Base-by-base conservation (phyloP, 2,113 vertebrate genomes). In the Lethenteron reissneri region DNA sequence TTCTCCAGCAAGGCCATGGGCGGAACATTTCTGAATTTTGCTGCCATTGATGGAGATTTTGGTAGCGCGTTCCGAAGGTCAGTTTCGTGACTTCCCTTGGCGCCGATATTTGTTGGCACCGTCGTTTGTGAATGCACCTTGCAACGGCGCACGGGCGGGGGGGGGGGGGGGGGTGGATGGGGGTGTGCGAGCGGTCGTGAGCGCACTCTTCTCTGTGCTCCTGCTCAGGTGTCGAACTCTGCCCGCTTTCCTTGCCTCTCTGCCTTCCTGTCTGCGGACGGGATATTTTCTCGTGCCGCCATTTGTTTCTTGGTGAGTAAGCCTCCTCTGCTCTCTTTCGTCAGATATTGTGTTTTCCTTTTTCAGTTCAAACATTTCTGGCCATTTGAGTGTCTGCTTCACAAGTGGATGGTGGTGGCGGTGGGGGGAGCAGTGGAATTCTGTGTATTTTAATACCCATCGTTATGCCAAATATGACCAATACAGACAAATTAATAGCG, bases 11-110 rank as follows among this genome's bases (percentile, higher is more conserved):
- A 68, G 25, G n/a, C 25, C 25, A n/a, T 17, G 25, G 64, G n/a
- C 9, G 64, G 64, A 68, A 68, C 64, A n/a, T 68, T 68, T 68
- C 25, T 68, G n/a, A 68, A 68, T 25, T 68, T 68, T 11, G 64
- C 64, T 25, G 64, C 64, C n/a, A n/a, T 68, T n/a, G 64, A 68
- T 68, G 64, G 64, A 68, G 64, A 68, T 17, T 68, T 68, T 68
- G 64, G 64, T n/a, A 68, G n/a, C 9, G 11, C 64, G n/a, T 68
- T 68, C 25, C 64, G 64, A n/a, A 68, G 64, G 64, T 68, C 25
- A n/a, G 64, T 68, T 25, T 8, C 64, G 64, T 68, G n/a, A 17
- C 64, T 68, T 17, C 64, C 25, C 64, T 68, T 10, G 25, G n/a
- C 64, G n/a, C 8, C 25, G 11, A n/a, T 68, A 11, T 68, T 68